phyloP scores from a whole-genome alignment of 2,888 invertebrate species.

The Eristalis pertinax region DNA sequence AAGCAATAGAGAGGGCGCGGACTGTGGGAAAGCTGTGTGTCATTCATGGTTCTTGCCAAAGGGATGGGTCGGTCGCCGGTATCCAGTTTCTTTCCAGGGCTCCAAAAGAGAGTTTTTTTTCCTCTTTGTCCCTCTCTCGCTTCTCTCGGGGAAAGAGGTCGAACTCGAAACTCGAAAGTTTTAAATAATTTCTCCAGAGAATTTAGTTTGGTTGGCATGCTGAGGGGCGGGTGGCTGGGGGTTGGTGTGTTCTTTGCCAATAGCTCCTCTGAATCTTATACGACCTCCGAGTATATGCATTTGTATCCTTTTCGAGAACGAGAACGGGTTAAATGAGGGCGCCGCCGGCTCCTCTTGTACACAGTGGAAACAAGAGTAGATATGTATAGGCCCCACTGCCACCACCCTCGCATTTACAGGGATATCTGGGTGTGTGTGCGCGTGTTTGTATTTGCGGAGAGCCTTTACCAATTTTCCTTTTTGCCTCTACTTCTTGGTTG shows the following conservation, averaged over 20 bases:
- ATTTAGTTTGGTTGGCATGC: slow-evolving; percentile 9
- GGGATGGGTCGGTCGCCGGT: slow-evolving; percentile 20
- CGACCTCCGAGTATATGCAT: slow-evolving; percentile 41
- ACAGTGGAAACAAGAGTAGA: slow-evolving; percentile 15
- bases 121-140: not conserved
- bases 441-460: slow-evolving; percentile 16
- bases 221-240: not conserved
- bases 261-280: slow-evolving; percentile 33
- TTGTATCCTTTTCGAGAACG: slow-evolving; percentile 22
- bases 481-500: slow-evolving; percentile 28
- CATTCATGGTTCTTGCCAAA: slow-evolving; percentile 50
- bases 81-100: slow-evolving; percentile 32
- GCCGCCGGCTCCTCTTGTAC: slow-evolving; percentile 46
- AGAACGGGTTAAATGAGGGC: slow-evolving; percentile 56
- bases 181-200: slow-evolving; percentile 74
- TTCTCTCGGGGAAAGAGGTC: slow-evolving; percentile 77
- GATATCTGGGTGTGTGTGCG: not conserved
- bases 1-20: slow-evolving; percentile 12
- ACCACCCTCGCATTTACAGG: not conserved
- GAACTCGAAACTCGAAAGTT: slow-evolving; percentile 80
- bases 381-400: not conserved
- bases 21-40: slow-evolving; percentile 10
- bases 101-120: slow-evolving; percentile 24
- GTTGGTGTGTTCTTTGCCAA: not conserved
- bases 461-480: slow-evolving; percentile 52